phyloP scores from a whole-genome alignment of 2,797 vertebrate genomes.

The Sebastes aleutianus region DNA sequence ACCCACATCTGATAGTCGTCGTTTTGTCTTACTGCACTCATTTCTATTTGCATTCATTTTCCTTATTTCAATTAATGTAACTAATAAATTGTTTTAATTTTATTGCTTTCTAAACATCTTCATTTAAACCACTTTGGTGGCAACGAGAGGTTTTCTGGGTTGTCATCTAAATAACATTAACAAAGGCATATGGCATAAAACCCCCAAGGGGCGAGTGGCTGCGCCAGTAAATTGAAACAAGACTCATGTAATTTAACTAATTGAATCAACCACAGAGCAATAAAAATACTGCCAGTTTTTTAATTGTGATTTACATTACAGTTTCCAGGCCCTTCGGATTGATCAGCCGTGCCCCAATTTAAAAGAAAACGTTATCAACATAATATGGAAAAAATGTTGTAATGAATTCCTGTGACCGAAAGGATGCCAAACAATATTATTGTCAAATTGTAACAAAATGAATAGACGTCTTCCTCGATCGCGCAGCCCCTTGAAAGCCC shows the following conservation, averaged over 20 bases:
- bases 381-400: background rate
- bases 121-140: constrained; percentile 29
- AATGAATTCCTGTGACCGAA: background rate
- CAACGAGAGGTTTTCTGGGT: constrained; percentile 10
- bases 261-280: constrained; percentile 47
- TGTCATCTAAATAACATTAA: constrained; percentile 54
- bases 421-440: constrained; percentile 12
- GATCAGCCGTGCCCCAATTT: background rate
- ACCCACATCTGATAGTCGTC: background rate
- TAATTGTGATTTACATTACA: constrained; percentile 25
- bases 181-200: constrained; percentile 42
- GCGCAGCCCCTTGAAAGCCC: constrained; percentile 39
- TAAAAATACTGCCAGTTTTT: constrained; percentile 18
- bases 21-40: background rate
- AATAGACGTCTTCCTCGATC: constrained; percentile 47
- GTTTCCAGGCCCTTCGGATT: constrained; percentile 12
- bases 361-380: background rate
- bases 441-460: constrained; percentile 40
- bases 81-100: constrained; percentile 25
- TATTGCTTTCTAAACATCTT: constrained; percentile 36
- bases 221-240: constrained; percentile 53
- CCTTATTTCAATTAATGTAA: constrained; percentile 4
- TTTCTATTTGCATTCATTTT: constrained; percentile 21
- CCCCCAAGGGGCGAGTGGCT: constrained; percentile 34
- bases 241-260: constrained; percentile 47